These are phyloP conservation scores for Sebastolobus altivelis DNA, from an alignment of 2,797 vertebrate species.

Conservation along the genomic window DNA sequence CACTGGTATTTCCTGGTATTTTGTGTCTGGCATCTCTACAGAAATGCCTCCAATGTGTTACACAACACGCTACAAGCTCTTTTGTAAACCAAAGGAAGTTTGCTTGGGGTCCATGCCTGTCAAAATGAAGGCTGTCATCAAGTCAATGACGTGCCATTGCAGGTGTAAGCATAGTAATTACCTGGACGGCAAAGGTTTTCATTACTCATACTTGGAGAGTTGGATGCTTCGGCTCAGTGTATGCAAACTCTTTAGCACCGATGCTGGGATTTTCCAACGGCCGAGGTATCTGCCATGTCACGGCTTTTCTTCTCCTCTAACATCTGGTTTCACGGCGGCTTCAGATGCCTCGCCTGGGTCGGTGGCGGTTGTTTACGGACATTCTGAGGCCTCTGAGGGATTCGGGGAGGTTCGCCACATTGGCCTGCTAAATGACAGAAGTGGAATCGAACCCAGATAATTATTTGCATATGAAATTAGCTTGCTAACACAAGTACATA, in stretches of 20 bases:
- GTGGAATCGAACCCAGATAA: constrained; percentile 50
- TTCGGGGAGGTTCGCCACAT: constrained; percentile 51
- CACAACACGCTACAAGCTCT: constrained; percentile 60
- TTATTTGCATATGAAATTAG: constrained; percentile 64
- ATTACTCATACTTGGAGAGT: constrained; percentile 52
- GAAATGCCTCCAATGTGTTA: constrained; percentile 63
- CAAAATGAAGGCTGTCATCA: constrained; percentile 74
- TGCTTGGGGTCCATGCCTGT: constrained; percentile 63
- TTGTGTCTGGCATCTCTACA: constrained; percentile 51
- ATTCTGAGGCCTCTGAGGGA: constrained; percentile 56
- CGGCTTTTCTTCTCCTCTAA: constrained; percentile 52
- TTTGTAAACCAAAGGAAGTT: constrained; percentile 57
- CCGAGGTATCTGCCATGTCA: constrained; percentile 46
- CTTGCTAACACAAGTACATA: constrained; percentile 14
- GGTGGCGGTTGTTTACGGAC: constrained; percentile 59
- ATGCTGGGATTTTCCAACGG: constrained; percentile 68
- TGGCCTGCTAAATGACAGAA: constrained; percentile 40
- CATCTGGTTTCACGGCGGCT: constrained; percentile 66
- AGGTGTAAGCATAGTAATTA: constrained; percentile 73
- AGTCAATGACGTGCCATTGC: constrained; percentile 61
- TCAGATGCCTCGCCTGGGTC: constrained; percentile 32
- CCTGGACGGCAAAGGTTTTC: constrained; percentile 60
- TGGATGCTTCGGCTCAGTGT: constrained; percentile 25
- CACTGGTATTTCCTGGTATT: constrained; percentile 76
- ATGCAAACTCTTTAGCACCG: constrained; percentile 34